Evolutionary conservation across 2,888 invertebrate genomes (phyloP), one percentile per base, ranked within the genome.

Genomic region (Hipparchia sbordonii): DNA sequence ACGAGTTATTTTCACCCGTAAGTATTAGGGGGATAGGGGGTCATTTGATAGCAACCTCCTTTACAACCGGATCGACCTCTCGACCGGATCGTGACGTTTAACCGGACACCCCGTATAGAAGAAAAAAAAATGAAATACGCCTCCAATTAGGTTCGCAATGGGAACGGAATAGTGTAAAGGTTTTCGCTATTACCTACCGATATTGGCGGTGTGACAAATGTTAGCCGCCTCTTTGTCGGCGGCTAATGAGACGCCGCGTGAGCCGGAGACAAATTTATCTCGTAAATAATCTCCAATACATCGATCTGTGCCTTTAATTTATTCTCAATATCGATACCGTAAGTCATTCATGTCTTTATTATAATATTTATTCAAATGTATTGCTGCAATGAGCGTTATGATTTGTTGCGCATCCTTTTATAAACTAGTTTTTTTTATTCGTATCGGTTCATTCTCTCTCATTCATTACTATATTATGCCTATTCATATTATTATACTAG

Each of bases 221-320:
- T 79, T 79, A 82, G 79, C 79, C 81, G 82, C 77, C 74, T 78
- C 91, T 92, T 92, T 93, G 92, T 91, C 92, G 92, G 92, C 87
- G 78, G 77, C 83, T 91, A 92, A 92, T 92, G 90, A 91, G 90
- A 88, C 89, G 81, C 85, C 82, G 83, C 78, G 84, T 87, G 83
- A 84, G 82, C 82, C 82, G 81, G 85, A 87, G 90, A 92, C 91
- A 92, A 92, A 92, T 93, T 91, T 86, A 87, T 85, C 87, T 85
- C 91, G 90, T 91, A 92, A 92, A 92, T 92, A 89, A 80, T 69
- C 69, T 90, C 87, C 83, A 89, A 88, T 87, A 88, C 88, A 87
- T 87, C 88, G 89, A 91, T 90, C 87, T 87, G 87, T 85, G 84
- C 86, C 85, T 85, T 89, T 90, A 90, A 90, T 91, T 89, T 87